Evolutionary conservation across 2,113 vertebrate species (phyloP).

Genomic region (Mormyrus iriodes): DNA sequence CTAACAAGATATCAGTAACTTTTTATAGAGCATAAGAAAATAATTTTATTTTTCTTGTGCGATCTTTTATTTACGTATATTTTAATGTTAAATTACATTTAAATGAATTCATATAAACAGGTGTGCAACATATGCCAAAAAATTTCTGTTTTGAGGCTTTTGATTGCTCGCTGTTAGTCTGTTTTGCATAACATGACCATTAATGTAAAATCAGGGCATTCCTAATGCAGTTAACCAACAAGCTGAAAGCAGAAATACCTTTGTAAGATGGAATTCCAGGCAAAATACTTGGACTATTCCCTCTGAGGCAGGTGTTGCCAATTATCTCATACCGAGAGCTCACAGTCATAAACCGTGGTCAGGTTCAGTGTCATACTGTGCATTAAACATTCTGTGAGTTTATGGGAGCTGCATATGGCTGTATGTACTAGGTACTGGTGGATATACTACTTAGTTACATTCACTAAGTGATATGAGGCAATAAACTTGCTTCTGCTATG

Average conservation of each 20-base stretch:
- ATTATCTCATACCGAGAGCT: background rate
- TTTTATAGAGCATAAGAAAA: too few relatives aligned
- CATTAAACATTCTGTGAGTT: background rate
- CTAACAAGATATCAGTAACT: too few relatives aligned
- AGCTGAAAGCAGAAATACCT: background rate
- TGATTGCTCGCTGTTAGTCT: background rate
- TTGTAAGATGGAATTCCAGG: background rate
- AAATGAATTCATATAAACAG: background rate
- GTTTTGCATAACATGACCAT: background rate
- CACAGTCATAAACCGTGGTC: background rate
- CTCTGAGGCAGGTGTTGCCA: background rate
- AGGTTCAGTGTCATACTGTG: background rate
- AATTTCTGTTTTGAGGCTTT: background rate
- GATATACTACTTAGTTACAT: background rate
- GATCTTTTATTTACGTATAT: background rate
- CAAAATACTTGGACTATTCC: background rate
- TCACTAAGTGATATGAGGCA: background rate
- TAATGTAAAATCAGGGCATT: background rate
- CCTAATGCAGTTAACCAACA: background rate
- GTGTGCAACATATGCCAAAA: background rate
- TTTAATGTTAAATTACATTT: background rate
- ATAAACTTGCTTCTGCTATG: background rate
- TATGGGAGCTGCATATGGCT: background rate
- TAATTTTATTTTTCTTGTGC: background rate
- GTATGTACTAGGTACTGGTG: too few relatives aligned